Evolutionary conservation across 2,113 vertebrate species (phyloP), one percentile per base, ranked within the genome.

Genomic region (Alethe diademata): DNA sequence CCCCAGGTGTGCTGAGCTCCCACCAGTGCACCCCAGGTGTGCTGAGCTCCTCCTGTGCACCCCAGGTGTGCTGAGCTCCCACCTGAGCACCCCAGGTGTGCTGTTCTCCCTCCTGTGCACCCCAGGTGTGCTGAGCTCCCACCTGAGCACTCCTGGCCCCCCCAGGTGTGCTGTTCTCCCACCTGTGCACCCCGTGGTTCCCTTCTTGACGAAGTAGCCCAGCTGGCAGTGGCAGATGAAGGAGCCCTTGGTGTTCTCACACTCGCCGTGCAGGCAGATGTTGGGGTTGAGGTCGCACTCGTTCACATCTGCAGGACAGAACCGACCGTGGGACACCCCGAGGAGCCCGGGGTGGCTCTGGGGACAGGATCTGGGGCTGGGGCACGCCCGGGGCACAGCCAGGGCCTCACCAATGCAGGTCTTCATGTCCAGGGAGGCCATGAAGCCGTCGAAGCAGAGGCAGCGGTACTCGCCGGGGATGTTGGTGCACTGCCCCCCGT

Each of bases 191-290:
- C 99, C 99, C 0, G 98, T 98, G 31, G 98, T 98, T 69, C 99
- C 99, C 88, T 99, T 99, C 96, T 99, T 99, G 86, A 99, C 97
- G 12, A 98, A 97, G 91, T 99, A 99, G 74, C 99, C 99, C 90
- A 98, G 97, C 95, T 98, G 98, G 97, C 99, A 99, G 95, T 99
- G 99, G 87, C 99, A 99, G 96, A 99, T 98, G 96, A 99, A 99
- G 70, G 99, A 99, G 33, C 99, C 99, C 92, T 99, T 99, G 5
- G 99, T 99, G 97, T 99, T 99, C 95, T 99, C 98, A 33, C 99
- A 99, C 85, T 98, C 98, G 3, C 99, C 99, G 0, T 99, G 99
- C 90, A 99, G 98, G 96, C 99, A 99, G 97, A 99, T 98, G 97
- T 99, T 98, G 47, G 98, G 98, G 96, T 99, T 99, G 91, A 99